Percentiles rank a stretch among this genome's conserved stretches.
phyloP scores from a whole-genome alignment of 2,888 invertebrate genomes.

The Caenorhabditis zanzibari region DNA sequence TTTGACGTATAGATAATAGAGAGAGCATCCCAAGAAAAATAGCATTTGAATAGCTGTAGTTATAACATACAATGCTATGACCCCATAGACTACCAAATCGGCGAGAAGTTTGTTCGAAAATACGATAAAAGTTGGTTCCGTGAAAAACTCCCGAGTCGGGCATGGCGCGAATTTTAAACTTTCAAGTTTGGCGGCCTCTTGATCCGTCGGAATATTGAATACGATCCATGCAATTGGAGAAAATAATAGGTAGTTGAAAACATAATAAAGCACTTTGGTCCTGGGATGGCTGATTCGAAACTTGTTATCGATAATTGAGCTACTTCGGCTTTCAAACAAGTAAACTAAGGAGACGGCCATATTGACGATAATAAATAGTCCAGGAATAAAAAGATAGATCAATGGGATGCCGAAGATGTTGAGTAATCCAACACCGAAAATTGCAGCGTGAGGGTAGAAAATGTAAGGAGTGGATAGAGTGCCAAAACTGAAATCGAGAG shows the following conservation, averaged over 20 bases:
- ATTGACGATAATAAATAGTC: not conserved
- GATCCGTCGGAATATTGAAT: not conserved
- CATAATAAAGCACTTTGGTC: not conserved
- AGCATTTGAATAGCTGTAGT: not conserved
- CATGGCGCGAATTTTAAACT: not conserved
- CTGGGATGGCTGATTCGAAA: not conserved
- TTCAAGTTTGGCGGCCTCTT: conserved; percentile 5
- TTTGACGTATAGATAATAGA: not conserved
- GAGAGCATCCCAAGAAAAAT: not conserved
- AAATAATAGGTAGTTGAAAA: not conserved
- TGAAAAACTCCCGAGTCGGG: conserved; percentile 17
- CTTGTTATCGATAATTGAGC: not conserved
- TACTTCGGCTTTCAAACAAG: conserved; percentile 7
- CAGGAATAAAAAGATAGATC: not conserved
- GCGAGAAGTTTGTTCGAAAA: not conserved
- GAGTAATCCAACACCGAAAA: not conserved
- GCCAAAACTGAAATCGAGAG: conserved; percentile 4
- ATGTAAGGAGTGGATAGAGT: conserved; percentile 10
- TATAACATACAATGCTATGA: not conserved
- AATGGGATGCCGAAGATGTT: not conserved
- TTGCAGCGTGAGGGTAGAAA: not conserved
- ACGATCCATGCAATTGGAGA: not conserved
- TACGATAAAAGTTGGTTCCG: not conserved
- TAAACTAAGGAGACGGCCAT: conserved; percentile 1
- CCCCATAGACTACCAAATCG: not conserved